Evolutionary conservation across 1,140 invertebrate genomes (phyloP).

Genomic region (Caerostris darwini): DNA sequence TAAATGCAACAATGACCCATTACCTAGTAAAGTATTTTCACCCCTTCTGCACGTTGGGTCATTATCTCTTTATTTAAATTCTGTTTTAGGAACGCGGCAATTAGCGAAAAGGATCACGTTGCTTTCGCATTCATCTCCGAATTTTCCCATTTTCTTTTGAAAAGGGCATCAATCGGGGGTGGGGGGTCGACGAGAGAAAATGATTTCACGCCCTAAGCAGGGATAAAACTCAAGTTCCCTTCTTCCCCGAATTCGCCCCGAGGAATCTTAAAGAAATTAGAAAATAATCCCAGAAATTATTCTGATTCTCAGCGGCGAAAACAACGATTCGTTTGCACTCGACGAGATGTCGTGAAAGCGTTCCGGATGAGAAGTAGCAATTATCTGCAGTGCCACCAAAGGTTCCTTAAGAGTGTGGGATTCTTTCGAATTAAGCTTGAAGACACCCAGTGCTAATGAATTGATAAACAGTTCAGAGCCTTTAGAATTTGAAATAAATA

Average conservation of each 20-base stretch:
- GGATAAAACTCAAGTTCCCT: background rate
- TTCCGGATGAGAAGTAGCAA: background rate
- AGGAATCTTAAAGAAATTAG: background rate
- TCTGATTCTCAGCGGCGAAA: background rate
- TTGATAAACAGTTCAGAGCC: too few species aligned
- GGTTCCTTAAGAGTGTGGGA: background rate
- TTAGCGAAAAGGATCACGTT: background rate
- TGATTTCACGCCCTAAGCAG: too few species aligned
- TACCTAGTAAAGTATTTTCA: too few species aligned
- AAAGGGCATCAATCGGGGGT: background rate
- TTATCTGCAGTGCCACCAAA: background rate
- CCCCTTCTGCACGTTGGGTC: too few species aligned
- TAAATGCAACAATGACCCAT: too few species aligned
- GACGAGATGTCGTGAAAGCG: background rate
- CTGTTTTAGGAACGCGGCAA: background rate
- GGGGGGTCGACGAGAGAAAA: too few species aligned
- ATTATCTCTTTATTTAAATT: background rate
- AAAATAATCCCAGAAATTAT: background rate
- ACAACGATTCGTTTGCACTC: background rate
- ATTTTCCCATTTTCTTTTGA: background rate
- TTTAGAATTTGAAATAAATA: too few species aligned
- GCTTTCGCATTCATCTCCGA: background rate
- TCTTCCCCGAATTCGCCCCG: background rate
- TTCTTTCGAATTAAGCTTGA: too few species aligned
- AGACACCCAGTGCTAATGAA: too few species aligned